Base-by-base conservation (phyloP, 1,140 invertebrate genomes). In the Drosophila aff. region DNA sequence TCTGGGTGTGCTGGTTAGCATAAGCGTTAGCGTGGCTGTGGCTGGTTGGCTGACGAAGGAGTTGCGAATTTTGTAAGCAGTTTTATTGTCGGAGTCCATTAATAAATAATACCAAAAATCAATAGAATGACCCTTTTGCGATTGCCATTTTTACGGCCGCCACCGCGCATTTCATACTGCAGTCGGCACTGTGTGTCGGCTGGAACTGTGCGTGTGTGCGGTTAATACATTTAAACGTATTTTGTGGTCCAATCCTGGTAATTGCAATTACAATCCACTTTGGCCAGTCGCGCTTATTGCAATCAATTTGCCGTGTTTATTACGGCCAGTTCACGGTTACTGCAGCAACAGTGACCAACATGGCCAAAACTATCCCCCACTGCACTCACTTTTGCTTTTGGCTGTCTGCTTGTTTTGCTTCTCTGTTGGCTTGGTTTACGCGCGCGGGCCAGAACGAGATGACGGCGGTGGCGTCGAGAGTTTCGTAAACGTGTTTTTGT, bases 71-170 rank as follows among this genome's bases (percentile, higher is more conserved):
- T 71, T 67, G 84, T 80, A 57, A 87, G 75, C 76, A 76, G 61
- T 57, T 76, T 76, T 76, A 76, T 72, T 61, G 73, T 72, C 47
- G 33, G 41, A 15, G 38, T 40, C 31, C 63, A 69, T 89, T 84
- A 84, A 89, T 89, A 89, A 81, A 73, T 90, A 89, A 89, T 84
- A 63, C 46, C 78, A 18, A 84, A 89, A 89, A 89, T 89, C 84
- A 89, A 89, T 89, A 87, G 59, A 50, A 78, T 77, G 69, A 90
- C 80, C 83, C 68, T 55, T 81, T 69, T 69, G 68, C 61, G 65
- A 78, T 82, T 67, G 50, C 61, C 67, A 61, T 76, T 76, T 76
- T 76, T 76, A 69, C 26, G 33, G 23, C 49, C 64, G 26, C 63
- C 50, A 23, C 21, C 64, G 58, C 71, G 81, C 46, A 85, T 79